A percentile compares a stretch with the other conserved stretches of the same genome.
Evolutionary conservation across 2,797 vertebrate genomes (phyloP).

Genomic region (Chrysocyon brachyurus): DNA sequence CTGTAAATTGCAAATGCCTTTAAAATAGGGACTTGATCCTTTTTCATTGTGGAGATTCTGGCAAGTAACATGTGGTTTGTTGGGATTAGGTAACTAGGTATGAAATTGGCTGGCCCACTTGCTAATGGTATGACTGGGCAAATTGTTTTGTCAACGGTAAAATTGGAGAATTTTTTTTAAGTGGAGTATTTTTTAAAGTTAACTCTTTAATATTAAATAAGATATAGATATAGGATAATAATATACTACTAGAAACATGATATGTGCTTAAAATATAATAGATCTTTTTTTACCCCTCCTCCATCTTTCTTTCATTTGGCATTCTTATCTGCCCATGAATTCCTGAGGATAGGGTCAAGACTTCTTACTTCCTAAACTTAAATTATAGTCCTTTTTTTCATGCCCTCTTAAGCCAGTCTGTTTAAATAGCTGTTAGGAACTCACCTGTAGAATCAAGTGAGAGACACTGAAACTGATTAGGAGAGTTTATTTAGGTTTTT

Average conservation of each 20-base stretch:
- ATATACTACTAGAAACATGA: neutral
- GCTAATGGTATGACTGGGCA: neutral
- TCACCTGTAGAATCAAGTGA: constrained; percentile 18
- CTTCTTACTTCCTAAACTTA: neutral
- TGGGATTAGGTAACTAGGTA: neutral
- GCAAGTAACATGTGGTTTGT: neutral
- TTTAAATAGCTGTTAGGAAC: neutral
- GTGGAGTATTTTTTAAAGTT: neutral
- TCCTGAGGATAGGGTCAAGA: neutral
- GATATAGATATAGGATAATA: neutral
- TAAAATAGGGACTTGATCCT: neutral
- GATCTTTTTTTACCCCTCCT: neutral
- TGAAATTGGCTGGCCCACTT: neutral
- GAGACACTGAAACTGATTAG: neutral
- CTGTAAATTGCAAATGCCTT: neutral
- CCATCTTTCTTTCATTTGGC: neutral
- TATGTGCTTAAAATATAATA: neutral
- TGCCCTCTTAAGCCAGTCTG: neutral
- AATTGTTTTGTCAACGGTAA: neutral
- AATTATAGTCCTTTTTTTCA: neutral
- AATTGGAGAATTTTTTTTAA: neutral
- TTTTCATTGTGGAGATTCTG: neutral
- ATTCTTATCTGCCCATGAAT: neutral
- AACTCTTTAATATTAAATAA: neutral
- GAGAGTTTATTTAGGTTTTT: neutral